phyloP scores from a whole-genome alignment of 2,113 vertebrate genomes.

The Melanocharis versteri region DNA sequence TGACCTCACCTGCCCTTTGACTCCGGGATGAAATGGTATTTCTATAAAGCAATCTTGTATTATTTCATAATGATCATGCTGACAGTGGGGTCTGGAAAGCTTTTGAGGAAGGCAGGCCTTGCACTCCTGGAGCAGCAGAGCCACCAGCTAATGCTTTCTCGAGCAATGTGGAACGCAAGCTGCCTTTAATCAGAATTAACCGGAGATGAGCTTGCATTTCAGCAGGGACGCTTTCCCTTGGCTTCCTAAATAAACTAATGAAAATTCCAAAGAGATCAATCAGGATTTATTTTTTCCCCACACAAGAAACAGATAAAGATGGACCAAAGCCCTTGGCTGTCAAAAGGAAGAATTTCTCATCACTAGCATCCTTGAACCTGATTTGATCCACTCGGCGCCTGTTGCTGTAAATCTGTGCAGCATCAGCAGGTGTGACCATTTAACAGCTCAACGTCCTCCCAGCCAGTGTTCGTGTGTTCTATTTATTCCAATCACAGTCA shows the following conservation, averaged over 20 bases:
- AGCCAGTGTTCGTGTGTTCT: slow-evolving; percentile 57
- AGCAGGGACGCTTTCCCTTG: neutral
- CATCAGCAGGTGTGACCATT: slow-evolving; percentile 75
- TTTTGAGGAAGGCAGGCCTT: neutral
- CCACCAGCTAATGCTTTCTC: neutral
- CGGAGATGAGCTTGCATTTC: neutral
- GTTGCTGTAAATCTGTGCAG: slow-evolving; percentile 80
- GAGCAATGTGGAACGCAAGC: neutral
- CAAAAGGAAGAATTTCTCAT: slow-evolving; percentile 83
- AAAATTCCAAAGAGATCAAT: neutral
- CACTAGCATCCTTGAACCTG: slow-evolving; percentile 83
- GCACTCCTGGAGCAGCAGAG: neutral
- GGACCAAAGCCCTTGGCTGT: slow-evolving; percentile 68
- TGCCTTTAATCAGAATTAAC: neutral
- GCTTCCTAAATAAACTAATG: neutral
- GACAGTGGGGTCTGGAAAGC: neutral
- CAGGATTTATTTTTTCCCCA: neutral
- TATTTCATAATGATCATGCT: neutral
- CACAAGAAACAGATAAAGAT: slow-evolving; percentile 4
- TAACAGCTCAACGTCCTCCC: slow-evolving; percentile 55
- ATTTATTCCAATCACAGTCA: slow-evolving; percentile 58
- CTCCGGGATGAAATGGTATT: neutral
- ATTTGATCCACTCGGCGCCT: slow-evolving; percentile 24
- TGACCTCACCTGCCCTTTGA: neutral
- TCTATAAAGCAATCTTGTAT: neutral